These are phyloP conservation scores for Druon quercuslanigerum DNA, from an alignment of 1,140 invertebrate genomes.

Conservation along the genomic window DNA sequence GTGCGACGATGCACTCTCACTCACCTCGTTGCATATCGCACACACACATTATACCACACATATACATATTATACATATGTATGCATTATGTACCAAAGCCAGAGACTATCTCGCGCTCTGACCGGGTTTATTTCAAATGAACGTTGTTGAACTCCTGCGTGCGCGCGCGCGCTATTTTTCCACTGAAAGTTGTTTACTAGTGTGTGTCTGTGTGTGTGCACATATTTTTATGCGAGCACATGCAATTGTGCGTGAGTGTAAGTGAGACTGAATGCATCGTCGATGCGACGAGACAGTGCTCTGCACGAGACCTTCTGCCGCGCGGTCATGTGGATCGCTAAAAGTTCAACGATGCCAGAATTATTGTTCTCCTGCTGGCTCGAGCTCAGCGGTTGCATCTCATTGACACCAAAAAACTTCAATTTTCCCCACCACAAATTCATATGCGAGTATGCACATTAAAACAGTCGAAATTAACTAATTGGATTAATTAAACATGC, in stretches of 20 bases:
- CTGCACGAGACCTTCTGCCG: slow-evolving; percentile 21
- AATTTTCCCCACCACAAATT: neutral
- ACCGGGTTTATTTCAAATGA: slow-evolving; percentile 28
- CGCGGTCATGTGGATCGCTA: slow-evolving; percentile 27
- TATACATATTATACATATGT: neutral
- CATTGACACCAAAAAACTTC: slow-evolving; percentile 22
- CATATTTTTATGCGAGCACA: neutral
- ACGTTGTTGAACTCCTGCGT: slow-evolving; percentile 34
- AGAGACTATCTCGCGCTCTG: neutral
- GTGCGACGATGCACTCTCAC: neutral
- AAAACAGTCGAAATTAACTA: too few relatives aligned
- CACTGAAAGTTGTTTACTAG: neutral
- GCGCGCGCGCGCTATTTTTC: neutral
- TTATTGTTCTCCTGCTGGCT: slow-evolving; percentile 15
- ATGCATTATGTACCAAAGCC: slow-evolving; percentile 9
- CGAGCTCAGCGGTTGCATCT: neutral
- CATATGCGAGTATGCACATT: neutral
- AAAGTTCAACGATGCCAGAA: slow-evolving; percentile 30
- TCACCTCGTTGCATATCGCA: neutral
- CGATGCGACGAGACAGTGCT: slow-evolving; percentile 29
- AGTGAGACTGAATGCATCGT: slow-evolving; percentile 24
- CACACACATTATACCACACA: neutral
- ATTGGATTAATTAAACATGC: too few relatives aligned
- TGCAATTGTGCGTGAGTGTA: neutral
- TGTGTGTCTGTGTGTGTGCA: slow-evolving; percentile 32